These are phyloP conservation scores for Lophotis ruficrista DNA, from an alignment of 2,113 vertebrate species.

Conservation along the genomic window DNA sequence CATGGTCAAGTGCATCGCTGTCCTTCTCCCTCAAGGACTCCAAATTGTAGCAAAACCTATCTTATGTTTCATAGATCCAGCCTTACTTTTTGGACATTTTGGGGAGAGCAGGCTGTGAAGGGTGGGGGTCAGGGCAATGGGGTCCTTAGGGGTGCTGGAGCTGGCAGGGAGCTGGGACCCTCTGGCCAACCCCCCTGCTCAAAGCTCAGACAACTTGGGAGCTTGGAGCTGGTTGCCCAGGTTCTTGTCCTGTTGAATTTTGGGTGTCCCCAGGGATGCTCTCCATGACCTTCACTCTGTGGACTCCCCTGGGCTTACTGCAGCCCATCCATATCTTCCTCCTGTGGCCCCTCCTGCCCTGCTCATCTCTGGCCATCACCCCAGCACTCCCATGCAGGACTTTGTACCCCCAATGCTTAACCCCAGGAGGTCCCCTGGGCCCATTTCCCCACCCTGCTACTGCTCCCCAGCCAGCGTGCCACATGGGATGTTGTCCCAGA, in stretches of 20 bases:
- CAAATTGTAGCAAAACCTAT: fast-evolving
- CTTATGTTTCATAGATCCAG: fast-evolving
- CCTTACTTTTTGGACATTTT: background rate
- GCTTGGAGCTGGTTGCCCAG: background rate
- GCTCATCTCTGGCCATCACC: fast-evolving
- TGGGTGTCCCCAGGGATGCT: background rate
- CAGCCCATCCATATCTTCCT: background rate
- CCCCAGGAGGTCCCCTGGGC: fast-evolving
- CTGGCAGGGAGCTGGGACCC: background rate
- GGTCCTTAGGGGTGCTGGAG: fast-evolving
- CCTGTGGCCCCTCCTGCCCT: fast-evolving
- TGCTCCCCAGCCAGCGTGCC: background rate
- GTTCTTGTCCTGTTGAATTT: background rate
- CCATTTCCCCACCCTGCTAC: fast-evolving
- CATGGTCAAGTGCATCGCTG: fast-evolving
- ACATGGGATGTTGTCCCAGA: fast-evolving
- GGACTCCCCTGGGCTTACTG: background rate
- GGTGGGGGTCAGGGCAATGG: background rate
- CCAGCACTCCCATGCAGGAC: background rate
- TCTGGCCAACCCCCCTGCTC: background rate
- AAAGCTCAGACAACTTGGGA: background rate
- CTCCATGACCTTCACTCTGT: background rate
- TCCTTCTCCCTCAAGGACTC: background rate
- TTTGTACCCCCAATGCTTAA: background rate
- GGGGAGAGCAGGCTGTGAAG: background rate